Base-by-base conservation (phyloP, 2,888 invertebrate genomes). In the Polylopha cassiicola region DNA sequence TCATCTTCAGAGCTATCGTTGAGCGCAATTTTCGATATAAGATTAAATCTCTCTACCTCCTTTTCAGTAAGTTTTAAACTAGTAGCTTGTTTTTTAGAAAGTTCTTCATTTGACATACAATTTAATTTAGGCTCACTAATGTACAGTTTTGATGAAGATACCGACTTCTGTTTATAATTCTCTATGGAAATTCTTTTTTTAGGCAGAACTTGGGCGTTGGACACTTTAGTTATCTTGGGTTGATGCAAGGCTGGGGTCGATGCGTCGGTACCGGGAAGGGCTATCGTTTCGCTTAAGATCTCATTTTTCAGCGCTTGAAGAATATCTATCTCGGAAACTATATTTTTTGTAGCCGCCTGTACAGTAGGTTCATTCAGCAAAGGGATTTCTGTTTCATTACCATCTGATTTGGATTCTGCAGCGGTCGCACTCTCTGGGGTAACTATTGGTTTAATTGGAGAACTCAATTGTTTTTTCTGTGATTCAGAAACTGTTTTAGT, bases 131-230 rank as follows among this genome's bases (percentile, higher is more conserved):
- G 38, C 24, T 60, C 54, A 31, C 48, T 61, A 3, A 49, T 28
- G 48, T 59, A 61, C 14, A 61, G 39, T 38, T 51, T 49, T 18
- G 53, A 33, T 2, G 61, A 30, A 30, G 53, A 45, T 13, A 46
- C 51, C 3, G 69, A 44, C 48, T 81, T 86, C 43, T 76, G 65
- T 61, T 86, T 86, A 47, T 86, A 86, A 23, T 72, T 85, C 58
- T 86, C 86, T 24, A 86, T 74, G 4, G 86, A 82, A 44, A 86
- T 86, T 55, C 81, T 68, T 59, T 80, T 85, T 44, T 80, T 82
- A 4, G 67, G 62, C 14, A 66, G 61, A 57, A 73, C 73, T 46
- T 69, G 60, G 21, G 65, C 65, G 37, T 63, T 75, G 7, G 68
- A 61, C 4, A 84, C 76, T 65, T 84, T 84, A 8, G 65, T 68